Evolutionary conservation across 2,888 invertebrate species (phyloP), one percentile per base, ranked within the genome.

Genomic region (Tineola bisselliella): DNA sequence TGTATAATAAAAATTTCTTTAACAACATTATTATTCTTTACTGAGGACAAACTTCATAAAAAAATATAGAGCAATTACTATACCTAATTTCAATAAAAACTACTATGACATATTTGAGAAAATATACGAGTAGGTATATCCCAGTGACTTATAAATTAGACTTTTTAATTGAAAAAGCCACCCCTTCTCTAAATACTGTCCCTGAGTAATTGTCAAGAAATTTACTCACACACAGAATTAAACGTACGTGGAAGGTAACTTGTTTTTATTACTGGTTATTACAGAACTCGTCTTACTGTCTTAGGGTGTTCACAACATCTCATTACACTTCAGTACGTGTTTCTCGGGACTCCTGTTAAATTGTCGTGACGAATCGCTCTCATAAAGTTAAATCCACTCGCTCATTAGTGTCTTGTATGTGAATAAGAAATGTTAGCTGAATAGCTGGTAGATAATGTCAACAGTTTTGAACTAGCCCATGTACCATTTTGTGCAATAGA

Each of bases 361-460:
- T 77, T 75, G 79, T 84, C 82, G 86, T 82, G 79, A 87, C 86
- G 77, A 84, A 86, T 84, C 72, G 75, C 66, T 73, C 73, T 82
- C 84, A 79, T 86, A 84, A 86, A 86, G 73, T 77, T 73, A 71
- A 71, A 72, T 73, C 68, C 69, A 48, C 15, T 48, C 15, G 48
- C 54, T 54, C 54, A 12, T 54, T 54, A 54, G 19, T 54, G 18
- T 54, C 54, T 54, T 54, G 54, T 54, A 54, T 54, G n/a, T 19
- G 54, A 25, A 48, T 17, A n/a, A 48, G 48, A 48, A 48, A 48
- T 15, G 48, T 48, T 48, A 48, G 38, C 6, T 25, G 25, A 4
- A 6, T 25, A 6, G n/a, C n/a, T n/a, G n/a, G n/a, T n/a, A n/a
- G n/a, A n/a, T n/a, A n/a, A n/a, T n/a, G n/a, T n/a, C n/a, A n/a